Evolutionary conservation across 1,140 invertebrate species (phyloP).

Genomic region (Drosophila neocordata): DNA sequence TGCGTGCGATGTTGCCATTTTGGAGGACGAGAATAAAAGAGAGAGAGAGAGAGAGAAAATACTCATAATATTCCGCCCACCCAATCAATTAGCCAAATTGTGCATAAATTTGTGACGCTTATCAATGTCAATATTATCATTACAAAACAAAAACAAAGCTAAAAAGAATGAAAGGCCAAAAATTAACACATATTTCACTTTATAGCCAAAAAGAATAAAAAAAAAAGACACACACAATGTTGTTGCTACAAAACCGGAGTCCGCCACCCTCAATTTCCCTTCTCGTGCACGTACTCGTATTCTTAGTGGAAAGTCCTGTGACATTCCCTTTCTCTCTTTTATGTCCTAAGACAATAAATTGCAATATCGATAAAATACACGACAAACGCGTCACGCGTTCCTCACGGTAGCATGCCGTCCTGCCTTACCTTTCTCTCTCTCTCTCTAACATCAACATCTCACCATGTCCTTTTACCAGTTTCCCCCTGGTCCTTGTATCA

Average conservation of each 20-base stretch:
- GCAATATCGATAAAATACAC: conserved; percentile 81
- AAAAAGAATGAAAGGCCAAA: conserved; percentile 26
- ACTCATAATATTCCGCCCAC: conserved; percentile 21
- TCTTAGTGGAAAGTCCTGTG: no score
- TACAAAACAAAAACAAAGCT: conserved; percentile 60
- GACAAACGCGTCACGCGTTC: conserved; percentile 52
- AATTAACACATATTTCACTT: conserved; percentile 81
- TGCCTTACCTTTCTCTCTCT: neutral
- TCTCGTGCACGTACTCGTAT: neutral
- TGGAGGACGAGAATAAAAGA: conserved; percentile 11
- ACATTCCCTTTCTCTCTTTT: conserved; percentile 13
- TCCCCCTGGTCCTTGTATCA: conserved; percentile 20
- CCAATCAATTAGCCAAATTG: conserved; percentile 81
- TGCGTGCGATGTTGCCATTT: conserved; percentile 61
- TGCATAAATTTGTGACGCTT: conserved; percentile 81
- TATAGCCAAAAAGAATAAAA: conserved; percentile 63
- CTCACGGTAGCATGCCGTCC: conserved; percentile 30
- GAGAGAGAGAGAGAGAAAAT: no score
- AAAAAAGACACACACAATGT: conserved; percentile 1
- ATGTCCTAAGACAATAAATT: conserved; percentile 74
- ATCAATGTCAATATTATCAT: conserved; percentile 81
- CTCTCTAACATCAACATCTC: no score
- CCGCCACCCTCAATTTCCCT: neutral
- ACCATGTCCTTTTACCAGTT: neutral
- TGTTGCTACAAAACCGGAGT: conserved; percentile 39